phyloP scores from a whole-genome alignment of 2,888 invertebrate species.

The Nemotelus nigrinus region DNA sequence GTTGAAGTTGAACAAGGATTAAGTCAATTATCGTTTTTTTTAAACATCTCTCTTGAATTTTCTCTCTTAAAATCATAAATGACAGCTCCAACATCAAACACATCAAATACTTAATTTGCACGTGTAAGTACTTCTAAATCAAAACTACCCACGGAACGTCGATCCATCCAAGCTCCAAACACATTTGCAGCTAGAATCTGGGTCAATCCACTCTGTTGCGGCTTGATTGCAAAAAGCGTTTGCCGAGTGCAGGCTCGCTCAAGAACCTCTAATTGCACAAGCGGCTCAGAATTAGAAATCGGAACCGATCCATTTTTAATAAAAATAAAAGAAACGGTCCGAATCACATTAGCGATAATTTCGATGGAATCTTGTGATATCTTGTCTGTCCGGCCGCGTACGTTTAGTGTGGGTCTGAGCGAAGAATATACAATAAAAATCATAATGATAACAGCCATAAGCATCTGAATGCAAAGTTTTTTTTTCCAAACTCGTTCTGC shows the following conservation, averaged over 20 bases:
- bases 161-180: not conserved
- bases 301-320: slow-evolving; percentile 11
- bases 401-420: not conserved
- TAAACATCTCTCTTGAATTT: no score
- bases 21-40: no score
- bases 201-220: slow-evolving; percentile 28
- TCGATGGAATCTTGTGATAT: not conserved
- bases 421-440: slow-evolving; percentile 11
- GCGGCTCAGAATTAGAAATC: slow-evolving; percentile 18
- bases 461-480: slow-evolving; percentile 20
- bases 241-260: slow-evolving; percentile 11
- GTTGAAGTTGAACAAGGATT: no score
- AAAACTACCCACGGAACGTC: not conserved
- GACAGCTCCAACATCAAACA: no score
- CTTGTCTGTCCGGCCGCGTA: not conserved
- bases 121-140: slow-evolving; percentile 18
- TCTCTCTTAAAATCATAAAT: no score
- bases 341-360: slow-evolving; percentile 1
- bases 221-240: slow-evolving; percentile 18
- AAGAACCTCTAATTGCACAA: slow-evolving; percentile 20
- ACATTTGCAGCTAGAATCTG: not conserved
- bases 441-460: slow-evolving; percentile 3
- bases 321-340: slow-evolving; percentile 7
- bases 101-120: not conserved
- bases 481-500: slow-evolving; percentile 35